These are phyloP conservation scores for Aurelia coerulea DNA, from an alignment of 30 jellyfish, hydroid and myxozoan genomes.

Conservation along the genomic window DNA sequence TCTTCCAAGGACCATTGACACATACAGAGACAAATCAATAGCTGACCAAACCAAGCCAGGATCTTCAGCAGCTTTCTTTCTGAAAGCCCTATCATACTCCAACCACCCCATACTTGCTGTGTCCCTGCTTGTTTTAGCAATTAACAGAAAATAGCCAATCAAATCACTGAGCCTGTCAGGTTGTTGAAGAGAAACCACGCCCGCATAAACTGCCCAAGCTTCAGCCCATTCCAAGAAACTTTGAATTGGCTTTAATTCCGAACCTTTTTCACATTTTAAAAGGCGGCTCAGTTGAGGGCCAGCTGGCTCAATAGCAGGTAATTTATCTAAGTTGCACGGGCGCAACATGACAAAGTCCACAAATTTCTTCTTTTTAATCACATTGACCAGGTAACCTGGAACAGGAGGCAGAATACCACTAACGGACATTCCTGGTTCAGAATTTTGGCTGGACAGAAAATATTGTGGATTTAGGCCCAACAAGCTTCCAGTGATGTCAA, in stretches of 20 bases:
- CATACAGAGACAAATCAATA: conserved; percentile 11
- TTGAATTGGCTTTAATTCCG: too few species aligned
- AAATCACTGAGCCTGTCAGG: conserved; percentile 8
- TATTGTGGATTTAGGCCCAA: too few species aligned
- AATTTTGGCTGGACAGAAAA: too few species aligned
- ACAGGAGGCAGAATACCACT: not conserved
- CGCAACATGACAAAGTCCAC: not conserved
- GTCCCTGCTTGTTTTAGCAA: conserved; percentile 2
- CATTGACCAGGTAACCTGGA: not conserved
- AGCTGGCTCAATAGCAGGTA: not conserved
- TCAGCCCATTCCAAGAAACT: too few species aligned
- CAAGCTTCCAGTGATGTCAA: too few species aligned
- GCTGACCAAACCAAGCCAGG: conserved; percentile 11
- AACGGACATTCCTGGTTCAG: too few species aligned
- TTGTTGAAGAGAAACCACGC: too few species aligned
- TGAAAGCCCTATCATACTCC: conserved; percentile 27
- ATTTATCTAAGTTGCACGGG: not conserved
- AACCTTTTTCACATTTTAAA: not conserved
- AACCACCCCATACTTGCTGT: conserved; percentile 30
- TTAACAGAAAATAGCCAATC: conserved; percentile 16
- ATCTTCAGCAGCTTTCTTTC: conserved; percentile 23
- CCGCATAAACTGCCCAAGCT: too few species aligned
- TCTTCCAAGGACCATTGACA: conserved; percentile 13
- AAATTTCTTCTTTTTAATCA: not conserved
- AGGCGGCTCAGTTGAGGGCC: not conserved